Conservation (phyloP, 2,113 vertebrate genomes). For the Oreocharis arfaki region DNA sequence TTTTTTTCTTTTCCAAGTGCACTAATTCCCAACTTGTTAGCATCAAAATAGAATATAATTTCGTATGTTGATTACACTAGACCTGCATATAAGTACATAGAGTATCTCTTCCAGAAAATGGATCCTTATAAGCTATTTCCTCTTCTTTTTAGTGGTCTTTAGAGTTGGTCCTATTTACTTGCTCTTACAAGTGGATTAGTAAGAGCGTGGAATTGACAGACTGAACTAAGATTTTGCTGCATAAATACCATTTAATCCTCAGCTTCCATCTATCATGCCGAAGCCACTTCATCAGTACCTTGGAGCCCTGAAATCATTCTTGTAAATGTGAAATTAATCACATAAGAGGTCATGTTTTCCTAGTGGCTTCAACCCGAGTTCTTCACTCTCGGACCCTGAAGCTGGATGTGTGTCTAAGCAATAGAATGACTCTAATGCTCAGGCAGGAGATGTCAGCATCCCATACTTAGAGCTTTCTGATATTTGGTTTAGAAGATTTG, state of each 20-base stretch:
- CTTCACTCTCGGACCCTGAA: background rate
- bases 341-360: background rate
- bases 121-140: constrained; percentile 18
- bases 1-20: constrained; percentile 39
- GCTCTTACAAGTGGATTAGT: background rate
- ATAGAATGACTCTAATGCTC: background rate
- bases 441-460: background rate
- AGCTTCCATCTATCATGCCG: background rate
- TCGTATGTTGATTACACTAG: constrained; percentile 43
- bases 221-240: background rate
- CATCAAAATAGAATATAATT: constrained; percentile 49
- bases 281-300: background rate
- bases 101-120: constrained; percentile 19
- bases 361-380: background rate
- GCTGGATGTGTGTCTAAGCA: background rate
- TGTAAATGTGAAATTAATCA: constrained; percentile 7
- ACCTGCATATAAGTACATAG: background rate
- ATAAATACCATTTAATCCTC: background rate
- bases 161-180: background rate
- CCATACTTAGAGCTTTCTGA: background rate
- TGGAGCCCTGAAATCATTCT: background rate
- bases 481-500: background rate
- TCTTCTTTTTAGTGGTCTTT: background rate
- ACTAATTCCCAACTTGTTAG: constrained; percentile 11
- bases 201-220: background rate